A percentile compares a stretch with the other conserved stretches of the same genome.
Evolutionary conservation across 2,888 invertebrate genomes (phyloP).

Genomic region (Hyalella azteca): DNA sequence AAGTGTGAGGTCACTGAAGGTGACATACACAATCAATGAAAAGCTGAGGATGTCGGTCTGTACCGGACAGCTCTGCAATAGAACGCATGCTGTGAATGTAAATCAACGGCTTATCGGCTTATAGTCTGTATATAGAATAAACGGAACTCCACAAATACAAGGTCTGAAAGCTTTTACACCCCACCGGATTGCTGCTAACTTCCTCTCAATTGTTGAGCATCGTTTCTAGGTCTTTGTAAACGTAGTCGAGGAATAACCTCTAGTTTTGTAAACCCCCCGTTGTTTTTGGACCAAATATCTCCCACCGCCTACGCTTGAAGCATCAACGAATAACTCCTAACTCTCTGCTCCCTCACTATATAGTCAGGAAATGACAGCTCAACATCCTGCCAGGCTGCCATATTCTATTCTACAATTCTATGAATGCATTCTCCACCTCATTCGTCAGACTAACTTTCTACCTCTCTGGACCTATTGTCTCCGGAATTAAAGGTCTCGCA

Average conservation of each 20-base stretch:
- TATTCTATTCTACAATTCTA: background rate
- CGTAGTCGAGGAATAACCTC: background rate
- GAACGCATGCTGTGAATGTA: background rate
- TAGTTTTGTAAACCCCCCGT: background rate
- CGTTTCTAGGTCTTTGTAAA: background rate
- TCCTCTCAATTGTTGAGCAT: background rate
- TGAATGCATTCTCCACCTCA: background rate
- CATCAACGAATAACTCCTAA: background rate
- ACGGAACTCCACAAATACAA: background rate
- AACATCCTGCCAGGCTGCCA: background rate
- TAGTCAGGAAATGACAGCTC: background rate
- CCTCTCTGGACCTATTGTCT: background rate
- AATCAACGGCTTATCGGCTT: background rate
- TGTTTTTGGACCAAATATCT: background rate
- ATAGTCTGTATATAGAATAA: slow-evolving; percentile 4
- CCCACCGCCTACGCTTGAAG: background rate
- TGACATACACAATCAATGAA: no score
- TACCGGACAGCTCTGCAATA: background rate
- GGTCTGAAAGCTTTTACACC: background rate
- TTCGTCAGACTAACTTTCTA: background rate
- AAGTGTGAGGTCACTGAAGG: background rate
- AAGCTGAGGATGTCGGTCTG: no score
- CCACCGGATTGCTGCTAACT: slow-evolving; percentile 4
- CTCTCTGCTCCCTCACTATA: background rate
- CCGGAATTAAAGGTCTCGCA: background rate